Conservation (phyloP, 2,797 vertebrate genomes). For the Toxotes lorentzi region DNA sequence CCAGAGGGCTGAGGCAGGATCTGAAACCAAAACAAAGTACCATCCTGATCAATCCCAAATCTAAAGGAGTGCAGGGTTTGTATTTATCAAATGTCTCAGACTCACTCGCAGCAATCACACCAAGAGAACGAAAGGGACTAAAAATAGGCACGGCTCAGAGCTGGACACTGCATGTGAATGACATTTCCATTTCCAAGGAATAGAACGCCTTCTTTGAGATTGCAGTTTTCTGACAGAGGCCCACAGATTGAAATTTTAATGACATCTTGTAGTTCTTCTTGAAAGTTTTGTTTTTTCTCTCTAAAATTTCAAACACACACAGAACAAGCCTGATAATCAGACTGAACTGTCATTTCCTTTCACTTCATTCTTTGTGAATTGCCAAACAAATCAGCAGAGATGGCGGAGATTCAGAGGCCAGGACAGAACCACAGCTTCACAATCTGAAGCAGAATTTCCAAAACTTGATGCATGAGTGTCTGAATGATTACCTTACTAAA, state of each 20-base stretch:
- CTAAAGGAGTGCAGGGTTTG: slow-evolving; percentile 41
- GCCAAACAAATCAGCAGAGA: slow-evolving; percentile 12
- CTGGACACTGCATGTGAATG: slow-evolving; percentile 66
- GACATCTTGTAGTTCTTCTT: slow-evolving; percentile 37
- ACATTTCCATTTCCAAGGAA: slow-evolving; percentile 73
- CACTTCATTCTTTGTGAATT: slow-evolving; percentile 5
- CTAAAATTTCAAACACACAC: slow-evolving; percentile 25
- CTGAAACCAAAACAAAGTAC: slow-evolving; percentile 33
- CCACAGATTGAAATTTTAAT: slow-evolving; percentile 53
- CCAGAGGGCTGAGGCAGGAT: slow-evolving; percentile 23
- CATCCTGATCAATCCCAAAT: slow-evolving; percentile 35
- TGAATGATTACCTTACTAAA: slow-evolving; percentile 9
- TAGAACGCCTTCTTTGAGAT: slow-evolving; percentile 49
- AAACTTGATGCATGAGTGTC: background rate
- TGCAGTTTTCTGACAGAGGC: slow-evolving; percentile 49
- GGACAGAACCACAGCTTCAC: background rate
- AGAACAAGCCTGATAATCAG: background rate
- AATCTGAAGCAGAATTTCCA: slow-evolving; percentile 6
- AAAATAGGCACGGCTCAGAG: slow-evolving; percentile 72
- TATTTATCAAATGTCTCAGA: slow-evolving; percentile 67
- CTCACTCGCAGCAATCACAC: slow-evolving; percentile 60
- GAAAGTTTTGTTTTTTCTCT: slow-evolving; percentile 8
- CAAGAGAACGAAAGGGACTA: slow-evolving; percentile 54
- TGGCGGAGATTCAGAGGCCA: background rate
- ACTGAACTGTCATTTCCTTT: slow-evolving; percentile 24